These are phyloP conservation scores for Ammospiza nelsoni DNA, from an alignment of 2,113 vertebrate species.

Conservation along the genomic window DNA sequence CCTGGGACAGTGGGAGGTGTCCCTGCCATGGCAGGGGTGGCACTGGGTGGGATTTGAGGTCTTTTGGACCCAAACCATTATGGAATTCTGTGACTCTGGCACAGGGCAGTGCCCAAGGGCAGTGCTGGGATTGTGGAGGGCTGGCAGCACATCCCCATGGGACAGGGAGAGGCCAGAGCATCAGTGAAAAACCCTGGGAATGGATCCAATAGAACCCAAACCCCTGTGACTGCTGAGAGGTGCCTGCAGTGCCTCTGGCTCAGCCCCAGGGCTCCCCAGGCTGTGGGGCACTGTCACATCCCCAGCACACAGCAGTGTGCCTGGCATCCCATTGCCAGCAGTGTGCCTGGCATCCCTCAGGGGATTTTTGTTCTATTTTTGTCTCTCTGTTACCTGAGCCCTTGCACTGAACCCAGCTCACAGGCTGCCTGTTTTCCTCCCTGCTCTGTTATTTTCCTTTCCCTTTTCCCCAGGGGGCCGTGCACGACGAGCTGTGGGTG, in stretches of 20 bases:
- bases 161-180: neutral
- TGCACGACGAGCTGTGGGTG: neutral
- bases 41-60: fast-evolving
- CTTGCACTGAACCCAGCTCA: neutral
- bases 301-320: too few species aligned
- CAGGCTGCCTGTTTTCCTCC: fast-evolving
- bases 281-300: fast-evolving
- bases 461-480: neutral
- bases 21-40: neutral
- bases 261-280: neutral
- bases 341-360: neutral
- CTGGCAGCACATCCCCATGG: neutral
- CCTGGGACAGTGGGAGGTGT: neutral
- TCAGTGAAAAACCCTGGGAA: neutral
- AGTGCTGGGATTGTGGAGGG: neutral
- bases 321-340: too few species aligned
- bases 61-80: too few species aligned
- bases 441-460: neutral
- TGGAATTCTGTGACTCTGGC: neutral
- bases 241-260: neutral
- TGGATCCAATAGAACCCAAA: neutral
- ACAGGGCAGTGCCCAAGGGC: neutral
- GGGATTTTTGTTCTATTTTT: neutral
- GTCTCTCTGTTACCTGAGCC: neutral
- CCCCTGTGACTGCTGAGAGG: fast-evolving